Conservation (phyloP, 2,797 vertebrate genomes). For the Chrosomus eos region DNA sequence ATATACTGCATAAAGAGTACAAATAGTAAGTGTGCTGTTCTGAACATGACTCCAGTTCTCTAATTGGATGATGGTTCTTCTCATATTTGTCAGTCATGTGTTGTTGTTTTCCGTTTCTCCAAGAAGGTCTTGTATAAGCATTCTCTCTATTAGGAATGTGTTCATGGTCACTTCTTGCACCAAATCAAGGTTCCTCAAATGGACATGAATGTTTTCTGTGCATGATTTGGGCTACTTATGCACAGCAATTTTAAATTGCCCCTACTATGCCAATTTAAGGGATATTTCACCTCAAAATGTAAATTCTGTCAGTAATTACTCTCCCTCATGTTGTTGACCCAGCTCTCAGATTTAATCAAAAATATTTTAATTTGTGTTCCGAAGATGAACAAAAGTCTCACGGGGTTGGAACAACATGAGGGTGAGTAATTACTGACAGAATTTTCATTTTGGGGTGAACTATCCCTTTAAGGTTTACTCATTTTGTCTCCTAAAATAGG, state of each 20-base stretch:
- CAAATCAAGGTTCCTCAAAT: conserved; percentile 1
- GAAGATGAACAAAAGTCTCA: too few relatives aligned
- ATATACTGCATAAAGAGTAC: background rate
- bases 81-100: conserved; percentile 4
- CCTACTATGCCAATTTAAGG: background rate
- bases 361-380: too few relatives aligned
- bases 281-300: too few relatives aligned
- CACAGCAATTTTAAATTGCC: background rate
- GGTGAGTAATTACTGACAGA: too few relatives aligned
- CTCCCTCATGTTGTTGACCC: too few relatives aligned
- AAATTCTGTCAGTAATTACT: too few relatives aligned
- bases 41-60: background rate
- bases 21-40: background rate
- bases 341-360: too few relatives aligned
- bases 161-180: conserved; percentile 24
- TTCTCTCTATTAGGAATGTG: background rate
- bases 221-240: conserved; percentile 16
- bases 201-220: conserved; percentile 20
- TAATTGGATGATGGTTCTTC: background rate
- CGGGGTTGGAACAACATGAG: too few relatives aligned
- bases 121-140: background rate
- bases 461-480: background rate
- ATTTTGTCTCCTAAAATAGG: background rate
- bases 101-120: conserved; percentile 1
- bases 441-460: too few relatives aligned